Evolutionary conservation across 2,113 vertebrate species (phyloP).

Genomic region (Bostrychus sinensis): DNA sequence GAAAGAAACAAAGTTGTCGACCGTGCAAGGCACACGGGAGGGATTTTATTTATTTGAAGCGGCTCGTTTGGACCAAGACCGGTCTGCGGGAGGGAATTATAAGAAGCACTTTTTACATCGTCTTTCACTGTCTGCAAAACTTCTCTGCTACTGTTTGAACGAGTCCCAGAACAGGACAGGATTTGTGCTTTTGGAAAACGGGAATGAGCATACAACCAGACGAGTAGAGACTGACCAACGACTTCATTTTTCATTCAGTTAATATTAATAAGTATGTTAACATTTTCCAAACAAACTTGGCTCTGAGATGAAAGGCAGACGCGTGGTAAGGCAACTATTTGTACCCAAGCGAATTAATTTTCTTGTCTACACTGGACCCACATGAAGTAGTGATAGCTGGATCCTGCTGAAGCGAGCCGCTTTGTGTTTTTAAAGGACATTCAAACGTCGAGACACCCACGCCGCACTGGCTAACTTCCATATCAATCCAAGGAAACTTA

Average conservation of each 20-base stretch:
- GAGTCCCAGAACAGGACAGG: conserved; percentile 38
- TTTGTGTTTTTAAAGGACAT: conserved; percentile 44
- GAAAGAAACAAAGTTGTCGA: conserved; percentile 80
- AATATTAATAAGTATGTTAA: neutral
- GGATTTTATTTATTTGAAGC: conserved; percentile 59
- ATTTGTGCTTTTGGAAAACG: conserved; percentile 43
- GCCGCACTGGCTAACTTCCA: conserved; percentile 19
- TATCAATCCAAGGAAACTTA: neutral
- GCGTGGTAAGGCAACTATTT: conserved; percentile 50
- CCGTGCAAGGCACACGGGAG: conserved; percentile 61
- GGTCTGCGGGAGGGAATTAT: conserved; percentile 29
- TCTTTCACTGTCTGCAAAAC: conserved; percentile 29
- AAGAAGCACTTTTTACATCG: conserved; percentile 20
- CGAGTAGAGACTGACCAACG: conserved; percentile 35
- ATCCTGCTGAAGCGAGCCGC: conserved; percentile 45
- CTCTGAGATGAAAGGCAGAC: conserved; percentile 62
- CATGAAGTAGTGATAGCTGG: conserved; percentile 49
- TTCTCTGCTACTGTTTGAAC: conserved; percentile 48
- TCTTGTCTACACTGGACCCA: conserved; percentile 60
- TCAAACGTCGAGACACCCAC: conserved; percentile 8
- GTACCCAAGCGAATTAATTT: conserved; percentile 40
- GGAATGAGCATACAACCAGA: conserved; percentile 56
- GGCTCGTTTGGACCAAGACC: conserved; percentile 33
- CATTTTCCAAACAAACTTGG: neutral
- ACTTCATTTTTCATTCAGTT: conserved; percentile 9